Evolutionary conservation across 2,797 vertebrate genomes (phyloP).

Genomic region (Gadopsis bispinosus): DNA sequence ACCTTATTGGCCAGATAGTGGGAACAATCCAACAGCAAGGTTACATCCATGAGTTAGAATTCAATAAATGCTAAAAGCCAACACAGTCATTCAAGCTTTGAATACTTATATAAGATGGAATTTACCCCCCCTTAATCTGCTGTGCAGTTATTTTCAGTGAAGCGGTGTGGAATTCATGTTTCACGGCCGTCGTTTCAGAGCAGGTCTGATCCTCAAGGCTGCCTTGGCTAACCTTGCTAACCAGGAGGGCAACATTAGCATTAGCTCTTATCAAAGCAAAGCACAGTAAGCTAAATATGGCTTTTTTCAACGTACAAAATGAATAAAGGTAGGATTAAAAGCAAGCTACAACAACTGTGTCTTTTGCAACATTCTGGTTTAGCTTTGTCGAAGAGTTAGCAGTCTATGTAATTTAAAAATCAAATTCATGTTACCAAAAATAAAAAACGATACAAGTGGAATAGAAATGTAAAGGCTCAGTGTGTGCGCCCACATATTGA

Average conservation of each 20-base stretch:
- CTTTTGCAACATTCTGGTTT: not conserved
- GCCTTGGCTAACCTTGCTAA: conserved; percentile 70
- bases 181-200: conserved; percentile 60
- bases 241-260: conserved; percentile 69
- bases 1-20: conserved; percentile 73
- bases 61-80: conserved; percentile 73
- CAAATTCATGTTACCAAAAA: not conserved
- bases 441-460: not conserved
- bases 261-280: conserved; percentile 59
- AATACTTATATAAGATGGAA: conserved; percentile 59
- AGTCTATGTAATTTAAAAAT: not conserved
- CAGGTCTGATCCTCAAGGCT: conserved; percentile 76
- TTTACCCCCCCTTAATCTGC: conserved; percentile 51
- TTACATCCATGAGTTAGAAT: conserved; percentile 70
- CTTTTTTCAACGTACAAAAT: conserved; percentile 16
- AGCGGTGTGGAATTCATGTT: conserved; percentile 61
- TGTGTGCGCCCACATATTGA: not conserved
- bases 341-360: not conserved
- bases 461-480: not conserved
- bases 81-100: conserved; percentile 66
- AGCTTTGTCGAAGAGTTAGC: not conserved
- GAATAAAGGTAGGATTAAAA: conserved; percentile 2
- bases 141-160: conserved; percentile 57
- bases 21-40: conserved; percentile 73
- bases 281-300: conserved; percentile 24